Percentiles rank a stretch among this genome's conserved stretches.
Conservation (phyloP, 2,888 invertebrate genomes). For the Oligia fasciuncula region DNA sequence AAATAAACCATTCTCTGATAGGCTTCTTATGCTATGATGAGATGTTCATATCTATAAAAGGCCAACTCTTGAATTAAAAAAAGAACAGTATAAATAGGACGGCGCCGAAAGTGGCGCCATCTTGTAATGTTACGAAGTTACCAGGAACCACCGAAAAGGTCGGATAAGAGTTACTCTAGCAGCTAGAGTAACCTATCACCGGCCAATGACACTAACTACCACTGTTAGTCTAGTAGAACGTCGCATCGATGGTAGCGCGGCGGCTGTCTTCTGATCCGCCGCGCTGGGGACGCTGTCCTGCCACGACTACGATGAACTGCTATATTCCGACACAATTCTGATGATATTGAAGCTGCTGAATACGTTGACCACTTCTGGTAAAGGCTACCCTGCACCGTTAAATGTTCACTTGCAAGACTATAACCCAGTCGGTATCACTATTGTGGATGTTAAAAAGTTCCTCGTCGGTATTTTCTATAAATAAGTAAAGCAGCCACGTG, state of each 20-base stretch:
- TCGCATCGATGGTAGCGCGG: background rate
- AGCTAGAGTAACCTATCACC: background rate
- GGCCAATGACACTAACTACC: too few species aligned
- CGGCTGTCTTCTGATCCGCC: background rate
- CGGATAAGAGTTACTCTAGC: background rate
- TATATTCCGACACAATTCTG: background rate
- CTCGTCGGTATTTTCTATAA: slow-evolving; percentile 50
- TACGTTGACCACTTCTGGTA: background rate
- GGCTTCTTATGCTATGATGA: background rate
- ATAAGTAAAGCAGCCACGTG: slow-evolving; percentile 52
- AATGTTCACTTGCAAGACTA: background rate
- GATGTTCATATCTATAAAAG: background rate
- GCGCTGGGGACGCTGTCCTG: background rate
- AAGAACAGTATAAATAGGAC: background rate
- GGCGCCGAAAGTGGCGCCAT: background rate
- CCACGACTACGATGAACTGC: background rate
- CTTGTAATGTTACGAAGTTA: too few species aligned
- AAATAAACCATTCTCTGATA: background rate
- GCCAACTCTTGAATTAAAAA: background rate
- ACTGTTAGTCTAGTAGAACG: background rate
- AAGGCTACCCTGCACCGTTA: background rate
- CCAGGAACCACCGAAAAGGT: background rate
- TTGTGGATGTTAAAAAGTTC: slow-evolving; percentile 14
- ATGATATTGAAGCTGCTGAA: background rate
- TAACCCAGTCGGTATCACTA: slow-evolving; percentile 3